Evolutionary conservation across 2,888 invertebrate genomes (phyloP), one percentile per base, ranked within the genome.

Genomic region (Tetrapedia diversipes): DNA sequence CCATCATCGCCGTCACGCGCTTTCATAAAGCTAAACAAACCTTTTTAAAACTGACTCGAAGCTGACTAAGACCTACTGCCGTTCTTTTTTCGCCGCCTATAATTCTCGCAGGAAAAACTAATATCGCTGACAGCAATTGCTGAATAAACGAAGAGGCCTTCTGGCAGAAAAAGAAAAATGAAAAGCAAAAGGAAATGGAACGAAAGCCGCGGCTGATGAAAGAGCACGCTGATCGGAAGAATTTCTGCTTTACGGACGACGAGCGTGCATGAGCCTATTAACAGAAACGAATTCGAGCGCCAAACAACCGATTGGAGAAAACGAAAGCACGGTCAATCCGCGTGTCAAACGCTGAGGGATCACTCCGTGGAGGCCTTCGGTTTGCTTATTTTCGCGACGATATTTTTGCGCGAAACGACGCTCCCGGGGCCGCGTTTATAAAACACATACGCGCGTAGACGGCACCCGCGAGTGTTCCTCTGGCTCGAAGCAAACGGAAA

Each of bases 321-420:
- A 11, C 27, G 14, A 34, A 10, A 65, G 59, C 41, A 11, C 70
- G 29, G 67, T 57, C 59, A 68, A 70, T 83, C 59, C 75, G 66
- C 71, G 69, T 74, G 74, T 81, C 81, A 72, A 71, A 78, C 43
- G 27, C 56, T 60, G 60, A 72, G 79, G 56, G 82, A 86, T 80
- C 81, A 75, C 73, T 79, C 72, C 70, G 77, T 45, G 61, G 45
- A 61, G 22, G n/a, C 41, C 66, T 68, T 57, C 72, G 67, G 32
- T 78, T 79, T 83, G 86, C 80, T 89, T 85, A 86, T 87, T 88
- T 86, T 84, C 71, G 73, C 79, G 72, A 72, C 61, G 79, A 70
- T 88, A 89, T 89, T 87, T 88, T 88, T 86, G 84, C 85, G 71
- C 81, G 49, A n/a, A 60, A 53, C 61, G 53, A 68, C 68, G 69